Evolutionary conservation across 2,797 vertebrate genomes (phyloP).

Genomic region (Megalops cyprinoides): DNA sequence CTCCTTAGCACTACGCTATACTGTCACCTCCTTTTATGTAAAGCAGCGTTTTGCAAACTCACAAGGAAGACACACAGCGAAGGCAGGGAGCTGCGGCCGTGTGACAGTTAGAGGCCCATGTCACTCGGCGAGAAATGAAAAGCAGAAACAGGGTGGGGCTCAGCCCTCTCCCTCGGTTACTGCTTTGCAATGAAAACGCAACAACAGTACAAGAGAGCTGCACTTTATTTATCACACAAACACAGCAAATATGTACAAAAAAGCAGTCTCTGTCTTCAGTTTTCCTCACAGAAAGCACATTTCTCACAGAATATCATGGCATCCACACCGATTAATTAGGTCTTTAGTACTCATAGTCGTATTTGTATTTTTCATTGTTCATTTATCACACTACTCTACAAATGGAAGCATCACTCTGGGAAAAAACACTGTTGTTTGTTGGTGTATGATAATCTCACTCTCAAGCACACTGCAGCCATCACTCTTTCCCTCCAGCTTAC

Average conservation of each 20-base stretch:
- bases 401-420: slow-evolving; percentile 72
- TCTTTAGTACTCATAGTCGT: slow-evolving; percentile 73
- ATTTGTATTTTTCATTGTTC: slow-evolving; percentile 64
- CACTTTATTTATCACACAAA: slow-evolving; percentile 84
- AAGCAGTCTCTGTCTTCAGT: slow-evolving; percentile 80
- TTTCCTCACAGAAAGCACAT: slow-evolving; percentile 79
- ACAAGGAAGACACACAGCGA: not conserved
- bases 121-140: not conserved
- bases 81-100: not conserved
- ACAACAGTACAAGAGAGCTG: slow-evolving; percentile 77
- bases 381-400: slow-evolving; percentile 87
- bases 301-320: slow-evolving; percentile 92
- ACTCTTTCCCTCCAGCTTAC: slow-evolving; percentile 54
- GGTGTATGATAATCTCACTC: slow-evolving; percentile 53
- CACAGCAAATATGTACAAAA: slow-evolving; percentile 85
- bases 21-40: not conserved
- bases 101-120: not conserved
- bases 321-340: slow-evolving; percentile 82
- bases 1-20: too few species aligned
- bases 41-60: not conserved
- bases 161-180: not conserved
- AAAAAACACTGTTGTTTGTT: slow-evolving; percentile 54
- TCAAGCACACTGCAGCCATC: slow-evolving; percentile 41
- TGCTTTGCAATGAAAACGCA: not conserved
- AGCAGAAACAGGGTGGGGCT: not conserved